phyloP scores from a whole-genome alignment of 1,140 invertebrate species.

The Drosophila tsacasi region DNA sequence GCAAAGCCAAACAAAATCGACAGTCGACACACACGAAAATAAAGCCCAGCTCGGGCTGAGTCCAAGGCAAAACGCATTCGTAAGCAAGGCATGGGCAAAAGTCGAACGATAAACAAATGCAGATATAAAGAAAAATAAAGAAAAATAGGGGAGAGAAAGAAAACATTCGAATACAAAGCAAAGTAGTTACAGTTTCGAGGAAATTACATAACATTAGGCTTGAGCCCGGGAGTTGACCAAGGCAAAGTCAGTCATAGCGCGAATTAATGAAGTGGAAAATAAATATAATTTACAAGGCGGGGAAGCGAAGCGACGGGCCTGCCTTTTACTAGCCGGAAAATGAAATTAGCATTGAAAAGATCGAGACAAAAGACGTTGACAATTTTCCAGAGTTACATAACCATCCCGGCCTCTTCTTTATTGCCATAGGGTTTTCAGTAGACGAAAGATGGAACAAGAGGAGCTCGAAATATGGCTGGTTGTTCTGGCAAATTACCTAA shows the following conservation, averaged over 20 bases:
- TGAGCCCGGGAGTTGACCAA: slow-evolving; percentile 33
- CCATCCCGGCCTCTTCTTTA: slow-evolving; percentile 1
- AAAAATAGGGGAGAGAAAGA: slow-evolving; percentile 33
- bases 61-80: slow-evolving; percentile 57
- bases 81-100: slow-evolving; percentile 42
- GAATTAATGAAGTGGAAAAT: slow-evolving; percentile 81
- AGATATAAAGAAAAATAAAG: slow-evolving; percentile 45
- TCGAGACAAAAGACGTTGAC: slow-evolving; percentile 42
- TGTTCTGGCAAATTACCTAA: slow-evolving; percentile 72
- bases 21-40: slow-evolving; percentile 28
- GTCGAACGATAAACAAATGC: slow-evolving; percentile 52
- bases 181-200: slow-evolving; percentile 70
- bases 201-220: slow-evolving; percentile 74
- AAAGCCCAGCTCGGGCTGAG: slow-evolving; percentile 27
- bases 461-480: slow-evolving; percentile 6
- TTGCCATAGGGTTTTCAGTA: slow-evolving; percentile 23
- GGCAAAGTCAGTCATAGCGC: slow-evolving; percentile 57
- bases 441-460: not conserved
- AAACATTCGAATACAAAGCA: slow-evolving; percentile 55
- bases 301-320: slow-evolving; percentile 1
- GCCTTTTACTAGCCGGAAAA: slow-evolving; percentile 56
- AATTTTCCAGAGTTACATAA: slow-evolving; percentile 71
- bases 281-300: slow-evolving; percentile 56
- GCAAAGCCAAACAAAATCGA: slow-evolving; percentile 65
- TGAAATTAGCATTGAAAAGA: slow-evolving; percentile 62